A percentile compares a stretch with the other conserved stretches of the same genome.
These are phyloP conservation scores for Cuniculus paca DNA, from an alignment of 2,797 vertebrate species.

Conservation along the genomic window DNA sequence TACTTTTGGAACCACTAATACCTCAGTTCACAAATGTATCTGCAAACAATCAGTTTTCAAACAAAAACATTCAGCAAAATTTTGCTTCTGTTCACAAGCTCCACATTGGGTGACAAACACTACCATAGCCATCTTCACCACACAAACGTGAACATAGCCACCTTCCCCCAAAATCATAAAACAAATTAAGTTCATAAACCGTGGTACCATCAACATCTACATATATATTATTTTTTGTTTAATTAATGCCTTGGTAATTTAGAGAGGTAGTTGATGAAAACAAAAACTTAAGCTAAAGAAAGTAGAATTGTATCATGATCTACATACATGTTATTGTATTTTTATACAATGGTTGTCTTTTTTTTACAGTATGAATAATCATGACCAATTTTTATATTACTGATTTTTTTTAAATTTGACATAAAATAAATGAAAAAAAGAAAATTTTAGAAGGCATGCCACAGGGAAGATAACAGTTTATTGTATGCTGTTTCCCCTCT, in stretches of 20 bases:
- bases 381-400: conserved; percentile 18
- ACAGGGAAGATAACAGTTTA: background rate
- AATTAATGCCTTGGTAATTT: background rate
- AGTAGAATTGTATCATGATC: background rate
- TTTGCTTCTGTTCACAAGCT: no score
- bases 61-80: no score
- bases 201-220: background rate
- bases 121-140: no score
- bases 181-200: background rate
- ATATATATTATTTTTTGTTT: background rate
- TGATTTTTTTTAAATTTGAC: conserved; percentile 16
- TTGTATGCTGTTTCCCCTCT: background rate
- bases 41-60: no score
- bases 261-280: conserved; percentile 9
- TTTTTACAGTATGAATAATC: conserved; percentile 19
- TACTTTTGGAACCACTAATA: background rate
- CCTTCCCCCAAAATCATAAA: background rate
- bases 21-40: no score
- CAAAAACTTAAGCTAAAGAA: background rate
- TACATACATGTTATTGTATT: conserved; percentile 32
- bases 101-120: no score
- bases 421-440: background rate
- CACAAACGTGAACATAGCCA: no score
- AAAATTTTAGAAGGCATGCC: conserved; percentile 51
- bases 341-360: background rate